phyloP scores from a whole-genome alignment of 2,888 invertebrate species.

The Drosophila merina region DNA sequence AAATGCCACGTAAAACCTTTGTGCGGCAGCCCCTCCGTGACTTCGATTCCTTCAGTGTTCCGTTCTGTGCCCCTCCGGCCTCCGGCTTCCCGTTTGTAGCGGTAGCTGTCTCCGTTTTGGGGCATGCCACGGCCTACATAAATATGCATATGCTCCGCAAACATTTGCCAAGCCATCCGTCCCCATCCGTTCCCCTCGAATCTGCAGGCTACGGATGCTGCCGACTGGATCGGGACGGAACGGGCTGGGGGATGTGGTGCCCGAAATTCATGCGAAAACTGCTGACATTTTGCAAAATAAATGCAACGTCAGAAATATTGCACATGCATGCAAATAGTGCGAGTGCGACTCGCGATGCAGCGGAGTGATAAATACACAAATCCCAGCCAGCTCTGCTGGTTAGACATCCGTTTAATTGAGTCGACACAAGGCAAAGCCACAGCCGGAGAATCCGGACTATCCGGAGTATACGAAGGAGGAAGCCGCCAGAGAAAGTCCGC shows the following conservation, averaged over 20 bases:
- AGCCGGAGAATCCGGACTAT: conserved; percentile 3
- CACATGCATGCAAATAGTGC: conserved; percentile 65
- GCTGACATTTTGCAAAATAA: conserved; percentile 72
- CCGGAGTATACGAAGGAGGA: background rate
- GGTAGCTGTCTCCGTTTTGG: conserved; percentile 1
- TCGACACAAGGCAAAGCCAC: conserved; percentile 52
- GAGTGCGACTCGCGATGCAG: conserved; percentile 32
- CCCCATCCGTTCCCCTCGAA: background rate
- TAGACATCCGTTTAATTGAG: conserved; percentile 73
- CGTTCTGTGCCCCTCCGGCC: conserved; percentile 1
- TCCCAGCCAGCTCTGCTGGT: conserved; percentile 51
- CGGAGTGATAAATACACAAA: conserved; percentile 63
- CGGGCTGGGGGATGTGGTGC: background rate
- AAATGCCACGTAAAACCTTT: conserved; percentile 32
- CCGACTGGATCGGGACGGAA: conserved; percentile 1
- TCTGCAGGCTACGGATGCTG: background rate
- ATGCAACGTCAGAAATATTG: conserved; percentile 68
- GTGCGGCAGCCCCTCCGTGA: background rate
- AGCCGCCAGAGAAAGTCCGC: background rate
- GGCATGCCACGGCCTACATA: conserved; percentile 59
- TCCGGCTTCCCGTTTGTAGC: no score
- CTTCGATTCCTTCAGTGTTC: background rate
- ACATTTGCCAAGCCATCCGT: conserved; percentile 61
- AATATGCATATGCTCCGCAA: conserved; percentile 61
- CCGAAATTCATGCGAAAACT: conserved; percentile 67